Evolutionary conservation across 2,888 invertebrate species (phyloP), one percentile per base, ranked within the genome.

Genomic region (Caenorhabditis sp.): DNA sequence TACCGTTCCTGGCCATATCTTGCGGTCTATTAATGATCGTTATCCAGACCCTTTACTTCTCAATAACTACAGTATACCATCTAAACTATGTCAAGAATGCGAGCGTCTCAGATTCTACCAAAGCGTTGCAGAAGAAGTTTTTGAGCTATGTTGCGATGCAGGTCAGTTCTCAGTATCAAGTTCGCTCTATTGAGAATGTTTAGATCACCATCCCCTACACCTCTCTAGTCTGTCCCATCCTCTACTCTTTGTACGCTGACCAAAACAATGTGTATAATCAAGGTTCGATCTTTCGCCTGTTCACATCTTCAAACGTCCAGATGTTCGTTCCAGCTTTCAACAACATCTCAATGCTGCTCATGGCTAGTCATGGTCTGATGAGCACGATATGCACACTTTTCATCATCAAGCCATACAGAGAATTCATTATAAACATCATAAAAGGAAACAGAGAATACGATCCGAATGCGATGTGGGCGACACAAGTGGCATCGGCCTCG

Each of bases 41-140:
- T 16, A 38, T 35, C 7, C 74, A 74, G n/a, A 28, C 35, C 0
- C 26, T 74, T 5, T 80, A 74, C 47, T 80, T 69, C 31, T 12
- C 61, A 16, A 4, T 63, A 14, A 54, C 56, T 31, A 75, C 81
- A 3, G 3, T 75, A 12, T 81, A 75, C 49, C 75, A 81, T 16
- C 12, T 81, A 7, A 63, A 54, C 6, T 19, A 44, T 24, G 64
- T 69, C 4, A 31, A 51, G 7, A 70, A 38, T 44, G 26, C 24
- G 5, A 69, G 44, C 10, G 38, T 81, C 4, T 81, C 81, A 47
- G 44, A 35, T 3, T 22, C 81, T 5, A 74, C 74, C 0, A 68
- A 63, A 54, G 16, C 26, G 0, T 16, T 81, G 28, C 81, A 81
- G n/a, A 51, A 26, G 38, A 81, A 70, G 72, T 75, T 75, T 56